Percentiles rank a stretch among this genome's conserved stretches.
Conservation (phyloP, 2,797 vertebrate species). For the Pogonophryne albipinna region DNA sequence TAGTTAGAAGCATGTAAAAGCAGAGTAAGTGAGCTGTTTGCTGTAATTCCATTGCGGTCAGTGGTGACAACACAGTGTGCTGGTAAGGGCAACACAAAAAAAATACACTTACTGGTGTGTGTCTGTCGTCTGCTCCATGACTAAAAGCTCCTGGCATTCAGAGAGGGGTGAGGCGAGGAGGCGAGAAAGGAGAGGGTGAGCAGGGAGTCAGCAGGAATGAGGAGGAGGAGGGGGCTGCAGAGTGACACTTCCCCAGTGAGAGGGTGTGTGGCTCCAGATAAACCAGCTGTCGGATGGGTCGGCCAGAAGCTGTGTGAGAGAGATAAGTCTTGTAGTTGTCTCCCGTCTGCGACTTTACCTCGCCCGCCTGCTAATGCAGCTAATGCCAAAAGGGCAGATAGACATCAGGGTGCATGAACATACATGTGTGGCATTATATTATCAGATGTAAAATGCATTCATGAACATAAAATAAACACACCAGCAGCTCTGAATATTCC, state of each 20-base stretch:
- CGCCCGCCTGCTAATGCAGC: constrained; percentile 29
- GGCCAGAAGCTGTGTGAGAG: constrained; percentile 71
- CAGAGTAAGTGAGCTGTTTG: constrained; percentile 45
- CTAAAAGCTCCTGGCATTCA: constrained; percentile 59
- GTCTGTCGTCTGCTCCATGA: constrained; percentile 73
- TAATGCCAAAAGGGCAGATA: constrained; percentile 55
- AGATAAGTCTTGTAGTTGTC: constrained; percentile 77
- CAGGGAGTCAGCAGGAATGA: constrained; percentile 70
- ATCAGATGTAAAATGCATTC: constrained; percentile 31
- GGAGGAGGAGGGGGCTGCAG: constrained; percentile 44
- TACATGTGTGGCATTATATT: constrained; percentile 26
- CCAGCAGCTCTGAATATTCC: not conserved
- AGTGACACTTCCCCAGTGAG: constrained; percentile 74
- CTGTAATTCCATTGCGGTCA: constrained; percentile 46
- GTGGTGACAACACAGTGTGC: constrained; percentile 40
- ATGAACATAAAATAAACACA: not conserved
- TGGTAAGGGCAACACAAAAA: constrained; percentile 16
- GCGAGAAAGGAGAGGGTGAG: constrained; percentile 47
- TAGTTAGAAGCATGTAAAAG: constrained; percentile 19
- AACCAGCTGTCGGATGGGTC: constrained; percentile 63
- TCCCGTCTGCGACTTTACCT: constrained; percentile 47
- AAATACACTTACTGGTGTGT: constrained; percentile 78
- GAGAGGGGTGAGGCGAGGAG: constrained; percentile 51
- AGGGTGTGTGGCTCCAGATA: constrained; percentile 77
- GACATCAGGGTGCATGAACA: constrained; percentile 50